Evolutionary conservation across 1,140 invertebrate genomes (phyloP).

Genomic region (Megalonaias nervosa): DNA sequence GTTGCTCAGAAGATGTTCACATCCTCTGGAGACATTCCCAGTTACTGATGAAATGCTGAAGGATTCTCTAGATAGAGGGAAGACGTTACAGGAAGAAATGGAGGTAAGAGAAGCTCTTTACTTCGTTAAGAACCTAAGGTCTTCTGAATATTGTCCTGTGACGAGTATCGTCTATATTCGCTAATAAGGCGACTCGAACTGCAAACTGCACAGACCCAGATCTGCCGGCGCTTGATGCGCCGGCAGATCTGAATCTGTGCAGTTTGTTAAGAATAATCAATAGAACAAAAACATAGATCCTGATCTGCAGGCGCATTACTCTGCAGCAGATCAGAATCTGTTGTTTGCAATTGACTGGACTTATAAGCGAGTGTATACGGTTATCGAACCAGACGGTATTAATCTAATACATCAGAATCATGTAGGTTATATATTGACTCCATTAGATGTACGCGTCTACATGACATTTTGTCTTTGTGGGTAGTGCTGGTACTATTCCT

Average conservation of each 20-base stretch:
- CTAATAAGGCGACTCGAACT: neutral
- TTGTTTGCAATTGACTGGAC: too few species aligned
- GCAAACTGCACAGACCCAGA: neutral
- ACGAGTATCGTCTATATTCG: neutral
- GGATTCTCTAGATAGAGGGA: slow-evolving; percentile 14
- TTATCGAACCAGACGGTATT: too few species aligned
- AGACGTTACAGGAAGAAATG: slow-evolving; percentile 22
- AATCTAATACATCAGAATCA: too few species aligned
- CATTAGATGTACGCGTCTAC: too few species aligned
- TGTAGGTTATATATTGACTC: too few species aligned
- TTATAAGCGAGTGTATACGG: too few species aligned
- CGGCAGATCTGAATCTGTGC: neutral
- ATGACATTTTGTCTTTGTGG: too few species aligned
- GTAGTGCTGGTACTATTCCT: too few species aligned
- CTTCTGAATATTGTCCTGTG: neutral
- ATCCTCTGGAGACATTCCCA: slow-evolving; percentile 17
- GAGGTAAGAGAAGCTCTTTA: slow-evolving; percentile 5
- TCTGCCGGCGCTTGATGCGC: neutral
- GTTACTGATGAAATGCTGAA: slow-evolving; percentile 32
- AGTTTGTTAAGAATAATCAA: neutral
- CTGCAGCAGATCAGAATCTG: too few species aligned
- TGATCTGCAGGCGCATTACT: neutral
- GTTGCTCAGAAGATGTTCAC: slow-evolving; percentile 14
- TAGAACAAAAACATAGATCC: neutral
- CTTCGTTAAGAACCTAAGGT: neutral